These are phyloP conservation scores for Rhamphomyia laevipes DNA, from an alignment of 2,888 invertebrate species.

Conservation along the genomic window DNA sequence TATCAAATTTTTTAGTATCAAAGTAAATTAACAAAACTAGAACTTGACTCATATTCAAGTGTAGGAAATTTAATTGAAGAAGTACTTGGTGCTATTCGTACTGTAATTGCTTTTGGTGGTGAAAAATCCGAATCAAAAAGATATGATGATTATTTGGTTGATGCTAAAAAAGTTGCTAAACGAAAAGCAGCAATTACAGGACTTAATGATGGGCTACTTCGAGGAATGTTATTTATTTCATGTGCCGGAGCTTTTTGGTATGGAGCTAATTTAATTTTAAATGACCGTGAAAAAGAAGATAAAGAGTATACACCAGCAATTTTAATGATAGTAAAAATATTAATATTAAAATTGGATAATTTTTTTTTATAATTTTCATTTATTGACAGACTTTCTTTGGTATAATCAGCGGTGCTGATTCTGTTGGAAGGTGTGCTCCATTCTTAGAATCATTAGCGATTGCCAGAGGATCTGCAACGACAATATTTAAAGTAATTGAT, in stretches of 20 bases:
- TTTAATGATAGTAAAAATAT: conserved; percentile 50
- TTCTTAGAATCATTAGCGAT: conserved; percentile 59
- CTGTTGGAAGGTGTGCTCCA: conserved; percentile 57
- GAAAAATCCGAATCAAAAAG: conserved; percentile 56
- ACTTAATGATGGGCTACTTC: conserved; percentile 56
- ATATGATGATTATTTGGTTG: conserved; percentile 37
- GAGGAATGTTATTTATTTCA: conserved; percentile 58
- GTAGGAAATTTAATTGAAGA: conserved; percentile 68
- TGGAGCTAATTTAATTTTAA: conserved; percentile 56
- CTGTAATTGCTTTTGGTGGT: conserved; percentile 67
- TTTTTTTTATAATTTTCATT: background rate
- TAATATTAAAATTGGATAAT: background rate
- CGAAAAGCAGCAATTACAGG: conserved; percentile 53
- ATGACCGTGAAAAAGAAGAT: conserved; percentile 42
- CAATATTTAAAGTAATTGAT: conserved; percentile 64
- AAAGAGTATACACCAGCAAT: conserved; percentile 56
- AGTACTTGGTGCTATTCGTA: conserved; percentile 57
- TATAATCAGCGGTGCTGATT: conserved; percentile 61
- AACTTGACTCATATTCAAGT: conserved; percentile 57
- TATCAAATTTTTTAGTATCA: conserved; percentile 40
- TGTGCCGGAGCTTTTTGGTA: conserved; percentile 69
- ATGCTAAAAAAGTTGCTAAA: conserved; percentile 49
- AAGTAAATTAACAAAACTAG: conserved; percentile 50
- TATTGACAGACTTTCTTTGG: conserved; percentile 45
- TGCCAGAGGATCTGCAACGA: conserved; percentile 59